Base-by-base conservation (phyloP, 2,797 vertebrate species). In the Propithecus deckenii region DNA sequence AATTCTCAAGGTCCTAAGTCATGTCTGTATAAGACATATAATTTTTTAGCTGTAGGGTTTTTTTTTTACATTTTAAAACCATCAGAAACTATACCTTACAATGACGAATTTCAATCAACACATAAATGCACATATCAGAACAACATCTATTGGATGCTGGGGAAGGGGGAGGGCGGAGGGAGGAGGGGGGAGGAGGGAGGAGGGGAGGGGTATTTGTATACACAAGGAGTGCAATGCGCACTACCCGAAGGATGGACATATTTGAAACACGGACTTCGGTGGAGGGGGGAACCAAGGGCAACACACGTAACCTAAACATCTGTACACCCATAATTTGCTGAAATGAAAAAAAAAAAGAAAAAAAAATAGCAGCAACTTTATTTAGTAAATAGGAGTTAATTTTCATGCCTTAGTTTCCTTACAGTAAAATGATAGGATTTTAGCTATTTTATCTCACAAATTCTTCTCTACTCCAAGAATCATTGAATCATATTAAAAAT, bases 401-500 rank as follows among this genome's bases (percentile, higher is more conserved):
- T 38, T 5, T 13, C 23, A 23, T 93, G 28, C 13, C 69, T 96
- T 57, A 69, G 32, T 80, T 92, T 86, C 38, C 22, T 72, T 38
- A 18, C 1, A 87, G 55, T 78, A 61, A 72, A 91, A 81, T 93
- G n/a, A 75, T 4, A 48, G 14, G 11, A 7, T 63, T 95, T 95
- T 89, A 48, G 20, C 30, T 94, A 10, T 3, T 22, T 59, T 86
- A 96, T 59, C 13, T 78, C 30, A 91, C 28, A 95, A 87, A 43
- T 76, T 95, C 10, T 91, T 72, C 28, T 52, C 57, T 61, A 84
- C 25, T 72, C 35, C 86, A 86, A 76, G 38, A 95, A 76, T 92
- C 59, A 95, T 11, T 79, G 81, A 88, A 41, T 96, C 52, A 65
- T 78, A 93, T 95, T 95, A 76, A 96, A 86, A 43, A 57, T 41